Conservation (phyloP, 1,140 invertebrate species). For the Triops cancriformis region DNA sequence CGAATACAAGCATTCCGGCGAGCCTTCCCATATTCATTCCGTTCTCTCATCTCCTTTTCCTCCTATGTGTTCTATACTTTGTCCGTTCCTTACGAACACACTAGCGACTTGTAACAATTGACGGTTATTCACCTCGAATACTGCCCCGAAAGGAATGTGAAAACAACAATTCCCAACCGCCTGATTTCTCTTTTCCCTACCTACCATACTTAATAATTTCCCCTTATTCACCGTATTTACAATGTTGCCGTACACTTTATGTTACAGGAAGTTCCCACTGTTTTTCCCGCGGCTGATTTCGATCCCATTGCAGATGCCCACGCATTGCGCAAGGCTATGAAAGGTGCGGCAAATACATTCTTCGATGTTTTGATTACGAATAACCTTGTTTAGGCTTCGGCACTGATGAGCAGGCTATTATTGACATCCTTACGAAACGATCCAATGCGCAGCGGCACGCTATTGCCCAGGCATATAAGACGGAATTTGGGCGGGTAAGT, state of each 20-base stretch:
- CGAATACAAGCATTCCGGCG: background rate
- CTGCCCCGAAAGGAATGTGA: background rate
- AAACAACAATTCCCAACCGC: background rate
- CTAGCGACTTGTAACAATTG: background rate
- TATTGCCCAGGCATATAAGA: conserved; percentile 62
- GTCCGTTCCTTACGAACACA: background rate
- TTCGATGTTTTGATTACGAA: background rate
- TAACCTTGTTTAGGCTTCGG: conserved; percentile 46
- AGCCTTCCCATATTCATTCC: background rate
- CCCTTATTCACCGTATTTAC: too few species aligned
- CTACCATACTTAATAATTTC: background rate
- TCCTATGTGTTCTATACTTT: background rate
- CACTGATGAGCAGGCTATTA: conserved; percentile 74
- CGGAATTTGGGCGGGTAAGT: conserved; percentile 68
- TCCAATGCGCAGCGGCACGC: conserved; percentile 64
- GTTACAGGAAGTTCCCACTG: conserved; percentile 52
- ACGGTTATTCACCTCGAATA: background rate
- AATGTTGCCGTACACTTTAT: background rate
- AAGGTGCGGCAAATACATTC: conserved; percentile 40
- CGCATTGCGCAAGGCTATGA: conserved; percentile 73
- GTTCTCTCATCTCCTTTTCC: background rate
- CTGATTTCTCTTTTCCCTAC: background rate
- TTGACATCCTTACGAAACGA: conserved; percentile 62
- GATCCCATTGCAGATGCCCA: conserved; percentile 66
- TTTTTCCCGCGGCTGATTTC: conserved; percentile 47